Evolutionary conservation across 2,797 vertebrate species (phyloP).

Genomic region (Salmo trutta): DNA sequence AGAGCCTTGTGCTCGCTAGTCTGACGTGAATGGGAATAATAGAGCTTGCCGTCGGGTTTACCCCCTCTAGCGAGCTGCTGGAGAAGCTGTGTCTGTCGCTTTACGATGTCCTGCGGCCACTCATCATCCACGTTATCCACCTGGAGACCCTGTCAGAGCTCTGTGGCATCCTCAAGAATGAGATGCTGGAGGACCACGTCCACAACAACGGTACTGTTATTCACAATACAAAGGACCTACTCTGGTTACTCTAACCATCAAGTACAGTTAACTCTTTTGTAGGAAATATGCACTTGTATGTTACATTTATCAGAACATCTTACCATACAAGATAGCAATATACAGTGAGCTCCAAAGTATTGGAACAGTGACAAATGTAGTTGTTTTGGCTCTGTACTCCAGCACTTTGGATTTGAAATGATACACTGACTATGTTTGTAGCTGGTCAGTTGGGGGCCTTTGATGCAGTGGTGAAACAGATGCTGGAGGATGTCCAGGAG

Average conservation of each 20-base stretch:
- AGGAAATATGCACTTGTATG: background rate
- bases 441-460: conserved; percentile 90
- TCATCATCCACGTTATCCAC: conserved; percentile 97
- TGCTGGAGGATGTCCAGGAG: conserved; percentile 98
- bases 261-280: background rate
- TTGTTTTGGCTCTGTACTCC: no score
- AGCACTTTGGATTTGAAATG: no score
- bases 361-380: no score
- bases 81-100: conserved; percentile 92
- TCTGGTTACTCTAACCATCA: background rate
- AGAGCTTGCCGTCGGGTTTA: conserved; percentile 31
- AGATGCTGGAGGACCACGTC: conserved; percentile 98
- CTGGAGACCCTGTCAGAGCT: conserved; percentile 97
- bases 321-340: background rate
- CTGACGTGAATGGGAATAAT: conserved; percentile 1
- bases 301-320: background rate
- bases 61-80: conserved; percentile 84
- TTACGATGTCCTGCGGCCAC: conserved; percentile 93
- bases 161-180: conserved; percentile 97
- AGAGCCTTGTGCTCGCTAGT: background rate
- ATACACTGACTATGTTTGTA: conserved; percentile 42
- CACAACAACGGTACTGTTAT: conserved; percentile 86
- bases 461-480: conserved; percentile 92
- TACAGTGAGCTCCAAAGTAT: background rate
- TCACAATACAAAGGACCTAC: no score